A percentile compares a stretch with the other conserved stretches of the same genome.
Evolutionary conservation across 2,888 invertebrate genomes (phyloP).

Genomic region (Hirudinaria manillensis): DNA sequence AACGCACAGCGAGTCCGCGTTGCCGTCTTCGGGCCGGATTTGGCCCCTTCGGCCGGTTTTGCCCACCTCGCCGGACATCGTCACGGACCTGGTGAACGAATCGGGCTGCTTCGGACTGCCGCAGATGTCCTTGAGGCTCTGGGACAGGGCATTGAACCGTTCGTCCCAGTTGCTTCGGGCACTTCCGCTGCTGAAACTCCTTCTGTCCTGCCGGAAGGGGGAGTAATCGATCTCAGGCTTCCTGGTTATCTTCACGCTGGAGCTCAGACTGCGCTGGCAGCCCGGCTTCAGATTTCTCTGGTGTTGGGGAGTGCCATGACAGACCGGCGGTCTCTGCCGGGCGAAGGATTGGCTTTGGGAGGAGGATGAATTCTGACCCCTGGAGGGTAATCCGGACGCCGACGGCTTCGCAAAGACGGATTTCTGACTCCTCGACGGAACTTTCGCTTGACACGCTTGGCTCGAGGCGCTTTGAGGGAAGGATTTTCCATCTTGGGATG

Average conservation of each 20-base stretch:
- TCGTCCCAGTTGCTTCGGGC: neutral
- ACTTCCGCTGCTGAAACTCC: neutral
- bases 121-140: slow-evolving; percentile 10
- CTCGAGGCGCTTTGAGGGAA: neutral
- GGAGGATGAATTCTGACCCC: no score
- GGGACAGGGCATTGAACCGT: neutral
- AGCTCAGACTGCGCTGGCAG: neutral
- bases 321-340: neutral
- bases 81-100: neutral
- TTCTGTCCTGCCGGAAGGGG: neutral
- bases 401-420: neutral
- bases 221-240: neutral
- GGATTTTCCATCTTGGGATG: neutral
- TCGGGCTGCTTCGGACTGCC: neutral
- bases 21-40: no score
- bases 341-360: neutral
- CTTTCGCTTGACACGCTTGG: neutral
- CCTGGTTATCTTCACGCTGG: neutral
- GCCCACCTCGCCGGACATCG: neutral
- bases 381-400: neutral
- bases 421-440: no score
- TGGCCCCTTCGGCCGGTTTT: neutral
- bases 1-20: no score
- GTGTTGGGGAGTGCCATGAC: neutral
- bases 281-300: neutral